These are phyloP conservation scores for Macaca mulatta DNA, from an alignment of 2,113 vertebrate genomes.

Conservation along the genomic window DNA sequence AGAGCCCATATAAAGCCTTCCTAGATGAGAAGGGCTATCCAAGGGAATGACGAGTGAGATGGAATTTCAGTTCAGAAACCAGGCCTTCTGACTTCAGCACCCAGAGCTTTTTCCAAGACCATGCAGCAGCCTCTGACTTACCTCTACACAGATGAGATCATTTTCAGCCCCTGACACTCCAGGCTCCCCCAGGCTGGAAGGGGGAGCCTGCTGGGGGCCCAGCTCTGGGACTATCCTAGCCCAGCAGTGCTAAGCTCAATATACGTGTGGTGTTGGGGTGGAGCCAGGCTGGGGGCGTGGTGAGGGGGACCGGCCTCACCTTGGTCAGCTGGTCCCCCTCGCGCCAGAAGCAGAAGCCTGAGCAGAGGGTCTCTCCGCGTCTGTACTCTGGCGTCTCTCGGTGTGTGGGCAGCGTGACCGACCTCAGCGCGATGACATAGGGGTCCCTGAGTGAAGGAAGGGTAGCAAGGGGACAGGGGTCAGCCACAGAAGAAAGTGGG, in stretches of 20 bases:
- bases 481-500: not conserved
- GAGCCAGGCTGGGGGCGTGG: fast-evolving
- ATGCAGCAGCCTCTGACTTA: fast-evolving
- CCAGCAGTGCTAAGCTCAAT: not conserved
- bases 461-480: not conserved
- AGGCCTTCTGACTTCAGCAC: not conserved
- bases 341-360: slow-evolving; percentile 93
- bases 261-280: not conserved
- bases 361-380: slow-evolving; percentile 93
- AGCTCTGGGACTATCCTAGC: not conserved
- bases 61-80: not conserved
- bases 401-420: slow-evolving; percentile 92
- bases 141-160: not conserved
- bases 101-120: not conserved
- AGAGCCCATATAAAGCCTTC: not conserved
- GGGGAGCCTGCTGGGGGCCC: not conserved
- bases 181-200: not conserved
- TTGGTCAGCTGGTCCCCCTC: slow-evolving; percentile 88
- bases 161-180: not conserved
- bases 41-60: not conserved
- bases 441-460: slow-evolving; percentile 88
- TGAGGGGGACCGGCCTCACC: slow-evolving; percentile 80
- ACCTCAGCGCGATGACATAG: slow-evolving; percentile 94
- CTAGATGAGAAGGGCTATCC: not conserved
- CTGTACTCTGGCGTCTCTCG: slow-evolving; percentile 81